phyloP scores from a whole-genome alignment of 2,888 invertebrate genomes.

The Drosophila subsilvestris region DNA sequence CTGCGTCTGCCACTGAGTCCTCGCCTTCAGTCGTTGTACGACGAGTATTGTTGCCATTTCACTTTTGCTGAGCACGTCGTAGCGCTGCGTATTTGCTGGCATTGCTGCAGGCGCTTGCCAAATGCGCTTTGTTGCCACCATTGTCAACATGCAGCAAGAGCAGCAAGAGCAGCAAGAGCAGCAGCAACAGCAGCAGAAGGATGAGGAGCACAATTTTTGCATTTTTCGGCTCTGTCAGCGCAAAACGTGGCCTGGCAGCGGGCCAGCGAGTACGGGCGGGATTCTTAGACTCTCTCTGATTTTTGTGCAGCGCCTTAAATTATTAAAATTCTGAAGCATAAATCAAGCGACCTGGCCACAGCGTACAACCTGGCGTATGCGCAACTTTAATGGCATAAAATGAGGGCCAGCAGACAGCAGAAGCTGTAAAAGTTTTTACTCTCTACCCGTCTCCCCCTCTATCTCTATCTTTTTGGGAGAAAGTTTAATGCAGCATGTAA shows the following conservation, averaged over 20 bases:
- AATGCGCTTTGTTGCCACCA: conserved; percentile 78
- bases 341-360: conserved; percentile 69
- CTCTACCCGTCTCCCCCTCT: conserved; percentile 55
- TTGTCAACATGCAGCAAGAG: conserved; percentile 69
- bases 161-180: conserved; percentile 1
- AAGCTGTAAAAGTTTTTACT: conserved; percentile 56
- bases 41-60: conserved; percentile 69
- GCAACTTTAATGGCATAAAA: conserved; percentile 62
- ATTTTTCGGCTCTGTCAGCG: conserved; percentile 78
- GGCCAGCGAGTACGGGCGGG: conserved; percentile 44
- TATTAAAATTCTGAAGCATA: conserved; percentile 71
- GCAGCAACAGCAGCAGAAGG: background rate
- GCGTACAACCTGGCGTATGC: conserved; percentile 65
- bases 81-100: conserved; percentile 41
- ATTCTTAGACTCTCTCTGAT: conserved; percentile 56
- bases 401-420: conserved; percentile 20
- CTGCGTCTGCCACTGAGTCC: background rate
- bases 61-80: conserved; percentile 72
- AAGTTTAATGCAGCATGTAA: conserved; percentile 80
- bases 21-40: background rate
- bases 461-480: conserved; percentile 61
- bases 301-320: conserved; percentile 64
- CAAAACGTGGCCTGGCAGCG: conserved; percentile 68
- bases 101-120: conserved; percentile 77
- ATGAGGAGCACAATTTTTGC: conserved; percentile 63